phyloP scores from a whole-genome alignment of 2,888 invertebrate genomes.

The Habroteleia sp. region DNA sequence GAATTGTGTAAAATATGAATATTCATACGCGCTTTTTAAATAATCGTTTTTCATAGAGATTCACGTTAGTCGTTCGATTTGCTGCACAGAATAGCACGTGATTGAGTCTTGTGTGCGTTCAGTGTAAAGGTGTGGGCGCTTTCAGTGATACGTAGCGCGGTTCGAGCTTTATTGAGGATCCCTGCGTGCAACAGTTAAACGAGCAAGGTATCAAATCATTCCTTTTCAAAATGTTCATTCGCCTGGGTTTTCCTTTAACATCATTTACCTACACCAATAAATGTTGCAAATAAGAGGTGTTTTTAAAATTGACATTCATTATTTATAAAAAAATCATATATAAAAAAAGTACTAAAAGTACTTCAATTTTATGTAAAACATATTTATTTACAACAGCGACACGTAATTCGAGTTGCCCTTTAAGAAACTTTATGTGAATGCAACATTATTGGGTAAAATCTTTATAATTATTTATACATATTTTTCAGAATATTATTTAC shows the following conservation, averaged over 20 bases:
- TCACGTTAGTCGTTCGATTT: conserved; percentile 60
- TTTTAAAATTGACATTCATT: conserved; percentile 12
- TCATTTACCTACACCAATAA: conserved; percentile 29
- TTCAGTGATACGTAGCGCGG: conserved; percentile 39
- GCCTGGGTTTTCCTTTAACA: conserved; percentile 37
- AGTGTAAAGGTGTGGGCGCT: conserved; percentile 56
- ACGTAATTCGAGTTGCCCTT: too few species aligned
- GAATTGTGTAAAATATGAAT: conserved; percentile 19
- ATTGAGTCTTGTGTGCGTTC: conserved; percentile 54
- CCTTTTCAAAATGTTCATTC: conserved; percentile 46
- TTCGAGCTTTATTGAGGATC: conserved; percentile 65
- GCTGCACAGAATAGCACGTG: conserved; percentile 52
- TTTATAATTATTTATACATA: too few species aligned
- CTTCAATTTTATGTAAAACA: too few species aligned
- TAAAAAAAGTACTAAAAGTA: too few species aligned
- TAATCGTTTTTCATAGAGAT: conserved; percentile 37
- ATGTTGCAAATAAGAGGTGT: too few species aligned
- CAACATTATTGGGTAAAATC: too few species aligned
- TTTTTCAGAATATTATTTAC: too few species aligned
- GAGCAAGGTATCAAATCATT: conserved; percentile 42
- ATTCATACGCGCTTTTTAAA: conserved; percentile 14
- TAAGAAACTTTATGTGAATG: too few species aligned
- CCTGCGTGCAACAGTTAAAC: conserved; percentile 69
- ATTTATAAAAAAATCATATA: conserved; percentile 12
- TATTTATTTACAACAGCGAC: too few species aligned